phyloP scores from a whole-genome alignment of 2,888 invertebrate genomes.

The Cephus spinipes region DNA sequence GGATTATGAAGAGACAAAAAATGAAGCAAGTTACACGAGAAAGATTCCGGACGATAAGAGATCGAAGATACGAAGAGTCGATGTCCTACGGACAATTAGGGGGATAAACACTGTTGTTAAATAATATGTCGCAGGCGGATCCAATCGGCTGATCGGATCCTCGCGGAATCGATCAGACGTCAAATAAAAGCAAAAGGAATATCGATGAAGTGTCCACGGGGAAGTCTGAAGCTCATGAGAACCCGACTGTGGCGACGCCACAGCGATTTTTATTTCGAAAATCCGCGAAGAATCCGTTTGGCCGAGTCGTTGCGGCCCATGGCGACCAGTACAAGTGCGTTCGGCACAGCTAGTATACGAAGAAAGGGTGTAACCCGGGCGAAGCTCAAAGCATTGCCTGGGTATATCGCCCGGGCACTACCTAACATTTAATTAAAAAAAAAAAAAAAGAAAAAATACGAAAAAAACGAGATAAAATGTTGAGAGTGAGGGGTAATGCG shows the following conservation, averaged over 20 bases:
- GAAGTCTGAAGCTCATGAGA: background rate
- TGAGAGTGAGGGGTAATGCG: slow-evolving; percentile 21
- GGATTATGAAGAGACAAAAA: background rate
- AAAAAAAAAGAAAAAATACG: slow-evolving; percentile 41
- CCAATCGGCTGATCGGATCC: slow-evolving; percentile 50
- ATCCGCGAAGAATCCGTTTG: slow-evolving; percentile 38
- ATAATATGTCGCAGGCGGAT: slow-evolving; percentile 61
- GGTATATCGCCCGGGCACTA: slow-evolving; percentile 56
- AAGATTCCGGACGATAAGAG: background rate
- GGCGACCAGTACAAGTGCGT: slow-evolving; percentile 67
- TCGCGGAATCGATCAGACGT: slow-evolving; percentile 7
- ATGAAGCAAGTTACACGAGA: background rate
- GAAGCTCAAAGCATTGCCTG: slow-evolving; percentile 51
- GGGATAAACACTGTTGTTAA: slow-evolving; percentile 63
- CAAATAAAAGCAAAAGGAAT: background rate
- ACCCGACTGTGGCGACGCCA: background rate
- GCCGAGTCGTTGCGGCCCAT: slow-evolving; percentile 44
- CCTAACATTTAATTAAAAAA: slow-evolving; percentile 61
- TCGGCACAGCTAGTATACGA: slow-evolving; percentile 68
- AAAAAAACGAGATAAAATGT: slow-evolving; percentile 31
- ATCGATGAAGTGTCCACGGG: background rate
- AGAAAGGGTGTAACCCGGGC: slow-evolving; percentile 46
- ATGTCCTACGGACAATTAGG: slow-evolving; percentile 59
- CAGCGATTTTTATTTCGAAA: background rate
- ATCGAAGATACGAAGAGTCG: slow-evolving; percentile 25